Percentiles rank a stretch among this genome's conserved stretches.
Evolutionary conservation across 2,113 vertebrate species (phyloP).

Genomic region (Seriola aureovittata): DNA sequence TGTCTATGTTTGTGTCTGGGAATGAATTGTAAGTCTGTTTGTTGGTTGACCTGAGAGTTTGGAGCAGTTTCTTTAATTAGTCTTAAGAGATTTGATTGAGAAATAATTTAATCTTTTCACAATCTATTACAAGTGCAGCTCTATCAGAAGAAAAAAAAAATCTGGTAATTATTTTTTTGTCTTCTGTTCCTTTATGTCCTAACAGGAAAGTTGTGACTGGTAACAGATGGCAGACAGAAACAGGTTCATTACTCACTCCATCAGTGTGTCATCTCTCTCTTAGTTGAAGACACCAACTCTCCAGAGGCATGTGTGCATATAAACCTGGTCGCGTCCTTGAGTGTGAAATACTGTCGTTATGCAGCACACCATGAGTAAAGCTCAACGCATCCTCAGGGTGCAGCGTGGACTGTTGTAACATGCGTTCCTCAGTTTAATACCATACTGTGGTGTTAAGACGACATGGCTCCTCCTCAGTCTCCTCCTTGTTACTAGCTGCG

Average conservation of each 20-base stretch:
- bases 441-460: conserved; percentile 1
- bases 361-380: conserved; percentile 17
- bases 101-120: neutral
- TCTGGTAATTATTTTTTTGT: neutral
- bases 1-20: neutral
- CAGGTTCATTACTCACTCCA: conserved; percentile 24
- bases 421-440: conserved; percentile 13
- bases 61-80: neutral
- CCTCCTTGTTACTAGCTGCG: conserved; percentile 10
- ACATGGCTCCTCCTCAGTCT: conserved; percentile 15
- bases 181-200: neutral
- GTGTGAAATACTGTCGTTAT: conserved; percentile 38
- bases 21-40: neutral
- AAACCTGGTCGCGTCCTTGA: conserved; percentile 19
- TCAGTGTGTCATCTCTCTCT: conserved; percentile 34
- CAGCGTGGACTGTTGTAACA: conserved; percentile 6
- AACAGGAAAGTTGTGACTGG: neutral
- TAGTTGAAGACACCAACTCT: conserved; percentile 27
- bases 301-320: conserved; percentile 12
- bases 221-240: conserved; percentile 38
- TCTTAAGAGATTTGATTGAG: neutral
- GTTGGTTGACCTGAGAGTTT: neutral
- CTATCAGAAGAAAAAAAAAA: neutral
- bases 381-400: conserved; percentile 1
- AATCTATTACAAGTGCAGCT: neutral